phyloP scores from a whole-genome alignment of 2,888 invertebrate species.

The Tuta absoluta region DNA sequence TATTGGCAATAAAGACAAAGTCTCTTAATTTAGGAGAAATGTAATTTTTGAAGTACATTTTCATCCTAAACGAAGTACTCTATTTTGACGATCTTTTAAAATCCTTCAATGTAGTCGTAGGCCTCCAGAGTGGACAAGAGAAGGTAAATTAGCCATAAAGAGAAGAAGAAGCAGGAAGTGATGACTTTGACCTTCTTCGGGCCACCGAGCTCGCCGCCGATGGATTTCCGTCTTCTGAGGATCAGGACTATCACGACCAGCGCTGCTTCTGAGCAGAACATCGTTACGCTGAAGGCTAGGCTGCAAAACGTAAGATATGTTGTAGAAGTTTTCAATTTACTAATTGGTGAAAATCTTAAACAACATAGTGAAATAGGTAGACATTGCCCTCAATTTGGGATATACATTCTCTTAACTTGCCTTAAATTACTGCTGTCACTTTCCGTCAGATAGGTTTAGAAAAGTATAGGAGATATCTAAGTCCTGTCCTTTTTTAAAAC shows the following conservation, averaged over 20 bases:
- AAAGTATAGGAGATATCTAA: no score
- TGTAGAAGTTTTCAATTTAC: no score
- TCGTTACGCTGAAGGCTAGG: constrained; percentile 97
- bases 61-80: neutral
- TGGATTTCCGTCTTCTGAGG: constrained; percentile 86
- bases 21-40: neutral
- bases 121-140: constrained; percentile 96
- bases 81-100: constrained; percentile 76
- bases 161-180: constrained; percentile 90
- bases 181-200: constrained; percentile 87
- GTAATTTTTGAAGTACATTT: neutral
- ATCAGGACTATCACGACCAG: constrained; percentile 91
- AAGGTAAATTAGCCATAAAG: constrained; percentile 96
- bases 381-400: no score
- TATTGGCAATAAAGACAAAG: neutral
- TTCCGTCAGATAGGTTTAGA: no score
- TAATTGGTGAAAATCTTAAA: no score
- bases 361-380: no score
- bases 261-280: constrained; percentile 95
- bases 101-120: constrained; percentile 93
- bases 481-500: no score
- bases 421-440: no score
- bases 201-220: constrained; percentile 99
- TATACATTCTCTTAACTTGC: no score
- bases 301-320: constrained; percentile 77